These are phyloP conservation scores for Teinopalpus imperialis DNA, from an alignment of 2,888 invertebrate species.

Conservation along the genomic window DNA sequence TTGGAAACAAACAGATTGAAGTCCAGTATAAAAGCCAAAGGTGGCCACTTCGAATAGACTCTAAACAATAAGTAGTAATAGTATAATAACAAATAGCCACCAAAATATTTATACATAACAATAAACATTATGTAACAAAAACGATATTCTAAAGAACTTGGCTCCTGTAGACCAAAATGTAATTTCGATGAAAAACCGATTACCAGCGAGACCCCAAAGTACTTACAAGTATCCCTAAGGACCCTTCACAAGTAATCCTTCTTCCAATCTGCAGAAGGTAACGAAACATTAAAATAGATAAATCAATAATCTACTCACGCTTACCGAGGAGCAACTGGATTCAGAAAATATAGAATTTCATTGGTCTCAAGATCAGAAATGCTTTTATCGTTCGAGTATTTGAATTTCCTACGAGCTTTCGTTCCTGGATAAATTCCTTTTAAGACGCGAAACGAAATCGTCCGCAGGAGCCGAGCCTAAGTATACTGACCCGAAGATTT, in stretches of 20 bases:
- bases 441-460: conserved; percentile 53
- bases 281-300: conserved; percentile 25
- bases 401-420: conserved; percentile 59
- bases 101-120: too few relatives aligned
- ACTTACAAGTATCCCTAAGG: conserved; percentile 23
- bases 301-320: conserved; percentile 22
- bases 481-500: conserved; percentile 48
- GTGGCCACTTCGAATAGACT: too few relatives aligned
- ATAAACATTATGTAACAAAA: too few relatives aligned
- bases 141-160: too few relatives aligned
- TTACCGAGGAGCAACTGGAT: conserved; percentile 23
- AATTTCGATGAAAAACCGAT: conserved; percentile 25
- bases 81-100: too few relatives aligned
- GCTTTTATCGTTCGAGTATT: conserved; percentile 63
- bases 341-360: conserved; percentile 53
- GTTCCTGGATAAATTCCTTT: conserved; percentile 59
- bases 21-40: too few relatives aligned
- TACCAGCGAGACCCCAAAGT: conserved; percentile 18
- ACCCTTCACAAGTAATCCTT: conserved; percentile 22
- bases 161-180: conserved; percentile 12
- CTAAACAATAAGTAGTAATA: too few relatives aligned
- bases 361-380: conserved; percentile 58
- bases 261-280: conserved; percentile 24
- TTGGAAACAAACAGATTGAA: too few relatives aligned
- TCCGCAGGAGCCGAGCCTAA: conserved; percentile 40